phyloP scores from a whole-genome alignment of 1,140 invertebrate species.

The Condylostylus longicornis region DNA sequence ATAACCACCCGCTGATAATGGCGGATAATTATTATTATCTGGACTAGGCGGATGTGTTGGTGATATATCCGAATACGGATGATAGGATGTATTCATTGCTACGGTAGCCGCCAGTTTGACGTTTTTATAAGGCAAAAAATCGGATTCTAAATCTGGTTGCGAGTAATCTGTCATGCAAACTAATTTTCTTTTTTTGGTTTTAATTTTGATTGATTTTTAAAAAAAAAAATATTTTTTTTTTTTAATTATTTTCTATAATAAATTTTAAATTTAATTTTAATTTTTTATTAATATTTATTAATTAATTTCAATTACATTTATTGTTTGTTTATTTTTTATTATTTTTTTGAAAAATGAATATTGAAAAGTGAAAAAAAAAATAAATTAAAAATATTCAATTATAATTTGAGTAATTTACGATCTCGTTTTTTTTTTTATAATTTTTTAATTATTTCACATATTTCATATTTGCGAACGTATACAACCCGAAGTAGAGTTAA shows the following conservation, averaged over 20 bases:
- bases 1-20: slow-evolving; percentile 6
- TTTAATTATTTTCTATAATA: background rate
- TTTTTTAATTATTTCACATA: background rate
- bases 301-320: background rate
- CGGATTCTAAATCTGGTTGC: slow-evolving; percentile 2
- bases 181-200: background rate
- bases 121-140: slow-evolving; percentile 4
- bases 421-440: background rate
- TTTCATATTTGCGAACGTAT: background rate
- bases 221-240: background rate
- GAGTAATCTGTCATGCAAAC: slow-evolving; percentile 4
- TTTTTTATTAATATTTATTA: background rate
- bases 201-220: background rate
- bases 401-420: background rate
- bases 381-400: no score
- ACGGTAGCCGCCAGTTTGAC: slow-evolving; percentile 47
- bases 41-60: slow-evolving; percentile 45
- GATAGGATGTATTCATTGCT: slow-evolving; percentile 50
- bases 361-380: no score
- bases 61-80: slow-evolving; percentile 46
- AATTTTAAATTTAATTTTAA: background rate
- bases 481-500: background rate
- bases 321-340: background rate
- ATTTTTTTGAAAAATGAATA: no score
- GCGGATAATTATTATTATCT: slow-evolving; percentile 35